Base-by-base conservation (phyloP, 2,888 invertebrate species). In the Cataglyphis altisquamis region DNA sequence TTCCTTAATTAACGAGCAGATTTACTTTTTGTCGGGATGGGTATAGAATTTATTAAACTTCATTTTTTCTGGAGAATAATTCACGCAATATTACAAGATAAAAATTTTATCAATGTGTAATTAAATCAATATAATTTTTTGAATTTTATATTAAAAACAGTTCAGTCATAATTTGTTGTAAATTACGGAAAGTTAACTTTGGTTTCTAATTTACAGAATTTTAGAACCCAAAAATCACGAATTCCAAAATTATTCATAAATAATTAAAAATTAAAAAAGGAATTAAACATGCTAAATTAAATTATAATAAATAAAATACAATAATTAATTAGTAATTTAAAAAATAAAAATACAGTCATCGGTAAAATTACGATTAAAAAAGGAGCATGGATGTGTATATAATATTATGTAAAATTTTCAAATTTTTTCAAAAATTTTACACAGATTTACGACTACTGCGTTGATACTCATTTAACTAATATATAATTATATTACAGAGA, bases 401-500 rank as follows among this genome's bases (percentile, higher is more conserved):
- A 12, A 55, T 25, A 55, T 70, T 3, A 29, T 52, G 9, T 55
- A n/a, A 25, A n/a, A 60, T 8, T 62, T 29, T 41, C 15, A 3
- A 8, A n/a, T 39, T n/a, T 41, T 8, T 41, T 8, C 18, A 3
- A 39, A 60, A 39, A 57, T 72, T 55, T 55, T 21, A 32, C 15
- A 15, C 21, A 15, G 29, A 29, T 29, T 29, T 9, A 15, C 32
- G 12, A 32, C 2, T 70, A 18, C 32, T 21, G 5, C 10, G n/a
- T 48, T 52, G 6, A 68, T n/a, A 32, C 8, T 9, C 15, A 4
- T 8, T 48, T 48, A 66, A 48, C 0, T 48, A 25, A 55, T 75
- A 39, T 21, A 18, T 57, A n/a, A 25, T n/a, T 15, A 8, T n/a
- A 15, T 94, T 93, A 41, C 93, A 95, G 95, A 94, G 94, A 89